Percentiles rank a stretch among this genome's conserved stretches.
Conservation (phyloP, 23 tunicate genomes). For the Ciona savignyi region DNA sequence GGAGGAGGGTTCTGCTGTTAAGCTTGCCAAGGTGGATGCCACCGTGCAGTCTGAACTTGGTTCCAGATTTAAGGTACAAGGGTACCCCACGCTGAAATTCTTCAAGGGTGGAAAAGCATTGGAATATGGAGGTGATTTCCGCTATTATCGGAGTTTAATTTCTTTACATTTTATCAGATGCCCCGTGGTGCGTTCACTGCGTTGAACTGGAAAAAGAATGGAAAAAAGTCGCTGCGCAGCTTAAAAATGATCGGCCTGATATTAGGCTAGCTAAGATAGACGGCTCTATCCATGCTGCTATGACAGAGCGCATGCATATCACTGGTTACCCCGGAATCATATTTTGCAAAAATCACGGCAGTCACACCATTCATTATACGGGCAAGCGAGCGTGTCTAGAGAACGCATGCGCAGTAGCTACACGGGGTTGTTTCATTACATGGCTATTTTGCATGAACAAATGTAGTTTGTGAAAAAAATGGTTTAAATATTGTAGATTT, state of each 20-base stretch:
- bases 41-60: constrained; percentile 61
- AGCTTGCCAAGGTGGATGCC: constrained; percentile 94
- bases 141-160: not conserved
- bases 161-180: constrained; percentile 26
- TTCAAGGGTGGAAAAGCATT: constrained; percentile 57
- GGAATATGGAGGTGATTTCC: constrained; percentile 69
- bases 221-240: constrained; percentile 34
- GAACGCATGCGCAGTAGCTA: no score
- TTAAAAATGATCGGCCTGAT: constrained; percentile 31
- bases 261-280: constrained; percentile 58
- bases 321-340: constrained; percentile 72
- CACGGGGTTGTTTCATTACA: no score
- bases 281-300: constrained; percentile 29
- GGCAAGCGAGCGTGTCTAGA: no score
- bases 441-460: no score
- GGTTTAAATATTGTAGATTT: no score
- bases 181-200: constrained; percentile 80
- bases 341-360: constrained; percentile 32
- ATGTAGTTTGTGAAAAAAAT: no score
- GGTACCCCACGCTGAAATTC: constrained; percentile 95
- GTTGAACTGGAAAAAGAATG: constrained; percentile 30
- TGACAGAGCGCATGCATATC: constrained; percentile 30
- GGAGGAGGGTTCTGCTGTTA: constrained; percentile 10
- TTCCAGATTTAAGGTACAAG: constrained; percentile 61
- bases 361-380: constrained; percentile 2